Conservation (phyloP, 2,113 vertebrate genomes). For the Columba janthina region DNA sequence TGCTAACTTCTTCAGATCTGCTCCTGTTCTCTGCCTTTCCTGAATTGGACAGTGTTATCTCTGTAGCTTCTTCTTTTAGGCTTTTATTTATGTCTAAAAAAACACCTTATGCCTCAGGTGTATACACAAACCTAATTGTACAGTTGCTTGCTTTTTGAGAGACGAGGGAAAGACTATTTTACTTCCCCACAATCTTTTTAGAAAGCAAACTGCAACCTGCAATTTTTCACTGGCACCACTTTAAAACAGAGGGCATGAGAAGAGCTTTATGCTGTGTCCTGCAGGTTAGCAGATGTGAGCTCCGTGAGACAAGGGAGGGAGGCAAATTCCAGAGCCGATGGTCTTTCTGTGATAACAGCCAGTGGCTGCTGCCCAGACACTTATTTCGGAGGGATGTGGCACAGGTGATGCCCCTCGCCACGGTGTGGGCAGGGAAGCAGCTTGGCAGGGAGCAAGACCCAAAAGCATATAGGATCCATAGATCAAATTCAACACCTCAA, state of each 20-base stretch:
- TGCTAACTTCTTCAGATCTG: background rate
- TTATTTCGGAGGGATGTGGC: background rate
- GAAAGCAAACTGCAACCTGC: background rate
- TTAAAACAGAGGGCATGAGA: slow-evolving; percentile 21
- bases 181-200: background rate
- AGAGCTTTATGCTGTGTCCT: background rate
- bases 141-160: background rate
- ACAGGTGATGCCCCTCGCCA: background rate
- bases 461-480: background rate
- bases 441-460: background rate
- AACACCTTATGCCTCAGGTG: background rate
- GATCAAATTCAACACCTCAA: slow-evolving; percentile 22
- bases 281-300: slow-evolving; percentile 42
- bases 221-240: slow-evolving; percentile 26
- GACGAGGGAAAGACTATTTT: background rate
- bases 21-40: background rate
- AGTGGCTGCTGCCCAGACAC: background rate
- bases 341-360: slow-evolving; percentile 1
- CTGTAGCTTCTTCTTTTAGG: background rate
- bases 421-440: background rate
- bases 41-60: background rate
- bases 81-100: slow-evolving; percentile 45
- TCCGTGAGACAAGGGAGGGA: background rate
- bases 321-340: slow-evolving; percentile 3
- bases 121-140: background rate